phyloP scores from a whole-genome alignment of 2,888 invertebrate species.

The Nematopogon swammerdamellus region DNA sequence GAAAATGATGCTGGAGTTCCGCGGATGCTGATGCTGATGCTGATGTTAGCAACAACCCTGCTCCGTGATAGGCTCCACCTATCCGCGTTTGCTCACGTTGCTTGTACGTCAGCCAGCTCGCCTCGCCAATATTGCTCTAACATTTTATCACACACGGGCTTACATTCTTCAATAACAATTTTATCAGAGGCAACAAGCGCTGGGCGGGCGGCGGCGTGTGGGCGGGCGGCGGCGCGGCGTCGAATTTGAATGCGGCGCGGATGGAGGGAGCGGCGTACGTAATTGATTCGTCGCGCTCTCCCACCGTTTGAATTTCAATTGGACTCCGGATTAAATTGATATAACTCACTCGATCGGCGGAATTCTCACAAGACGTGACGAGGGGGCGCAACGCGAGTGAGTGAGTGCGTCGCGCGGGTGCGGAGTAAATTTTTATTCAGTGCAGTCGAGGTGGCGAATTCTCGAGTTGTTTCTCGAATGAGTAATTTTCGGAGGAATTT shows the following conservation, averaged over 20 bases:
- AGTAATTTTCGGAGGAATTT: too few relatives aligned
- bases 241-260: constrained; percentile 18
- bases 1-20: too few relatives aligned
- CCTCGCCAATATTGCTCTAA: constrained; percentile 28
- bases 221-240: constrained; percentile 17
- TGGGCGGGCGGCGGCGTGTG: constrained; percentile 11
- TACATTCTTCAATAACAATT: constrained; percentile 43
- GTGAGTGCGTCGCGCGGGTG: neutral
- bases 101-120: too few relatives aligned
- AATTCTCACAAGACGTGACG: constrained; percentile 17
- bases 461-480: neutral
- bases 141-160: constrained; percentile 46
- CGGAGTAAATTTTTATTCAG: neutral
- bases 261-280: constrained; percentile 23
- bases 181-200: constrained; percentile 23
- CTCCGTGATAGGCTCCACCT: too few relatives aligned
- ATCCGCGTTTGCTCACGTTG: too few relatives aligned
- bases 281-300: constrained; percentile 45
- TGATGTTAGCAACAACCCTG: too few relatives aligned
- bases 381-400: constrained; percentile 2
- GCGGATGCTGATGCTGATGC: too few relatives aligned
- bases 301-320: constrained; percentile 47
- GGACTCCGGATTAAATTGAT: constrained; percentile 44
- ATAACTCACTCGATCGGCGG: constrained; percentile 27
- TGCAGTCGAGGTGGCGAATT: neutral